Base-by-base conservation (phyloP, 2,797 vertebrate genomes). In the Trachops cirrhosus region DNA sequence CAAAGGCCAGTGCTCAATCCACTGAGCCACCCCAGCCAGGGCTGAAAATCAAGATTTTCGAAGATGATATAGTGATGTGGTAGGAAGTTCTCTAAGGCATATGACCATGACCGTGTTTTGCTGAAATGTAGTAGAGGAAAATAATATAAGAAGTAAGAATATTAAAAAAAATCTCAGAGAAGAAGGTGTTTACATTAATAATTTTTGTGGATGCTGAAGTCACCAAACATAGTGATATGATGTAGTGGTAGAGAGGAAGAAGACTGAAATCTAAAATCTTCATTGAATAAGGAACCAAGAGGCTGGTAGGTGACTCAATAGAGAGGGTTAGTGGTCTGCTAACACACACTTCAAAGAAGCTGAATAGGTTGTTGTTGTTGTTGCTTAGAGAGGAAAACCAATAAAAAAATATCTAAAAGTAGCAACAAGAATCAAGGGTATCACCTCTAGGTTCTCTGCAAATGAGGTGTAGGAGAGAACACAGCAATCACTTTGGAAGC, bases 101-200 rank as follows among this genome's bases (percentile, higher is more conserved):
- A 70, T 57, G n/a, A 62, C 29, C 48, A 95, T 59, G 29, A 32
- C 18, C 78, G 50, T n/a, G 2, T 52, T 84, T 92, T 88, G 24
- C 71, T 94, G 50, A 93, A 90, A 89, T 75, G 18, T 32, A 93
- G 44, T 85, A 9, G 62, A 82, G 37, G 39, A 86, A 88, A 92
- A 75, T 37, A 88, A 92, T 74, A 70, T 19, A 92, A 64, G 29
- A 89, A 86, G 14, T 74, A 34, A 78, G 18, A 87, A 44, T 24
- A 91, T 64, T 37, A 39, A 91, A 70, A 54, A 54, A 57, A 12
- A 62, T 79, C 11, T 50, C 48, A 80, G 57, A 80, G 34, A 24
- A 15, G 24, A 89, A 5, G n/a, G 11, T 88, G 6, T 71, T 89
- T 86, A 78, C 34, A 68, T n/a, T 37, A 15, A 54, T 64, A 71